phyloP scores from a whole-genome alignment of 2,888 invertebrate genomes.

The Netelia melanura region DNA sequence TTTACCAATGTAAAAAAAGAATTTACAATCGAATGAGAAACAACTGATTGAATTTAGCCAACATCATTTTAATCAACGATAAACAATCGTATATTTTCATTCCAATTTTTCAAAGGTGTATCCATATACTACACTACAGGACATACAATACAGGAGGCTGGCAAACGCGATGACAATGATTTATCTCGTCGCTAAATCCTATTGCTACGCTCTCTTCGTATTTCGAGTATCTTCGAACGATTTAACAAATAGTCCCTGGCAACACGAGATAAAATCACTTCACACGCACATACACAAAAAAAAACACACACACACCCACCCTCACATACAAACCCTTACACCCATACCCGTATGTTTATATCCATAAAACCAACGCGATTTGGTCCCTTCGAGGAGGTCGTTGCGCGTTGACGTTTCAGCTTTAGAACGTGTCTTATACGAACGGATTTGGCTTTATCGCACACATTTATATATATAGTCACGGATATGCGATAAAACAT shows the following conservation, averaged over 20 bases:
- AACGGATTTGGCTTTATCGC: constrained; percentile 58
- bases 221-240: constrained; percentile 49
- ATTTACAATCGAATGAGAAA: too few relatives aligned
- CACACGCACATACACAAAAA: constrained; percentile 6
- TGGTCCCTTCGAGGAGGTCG: constrained; percentile 27
- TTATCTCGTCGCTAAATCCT: constrained; percentile 30
- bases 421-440: constrained; percentile 66
- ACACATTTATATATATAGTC: constrained; percentile 45
- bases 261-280: constrained; percentile 40
- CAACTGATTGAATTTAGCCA: too few relatives aligned
- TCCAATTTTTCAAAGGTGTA: too few relatives aligned
- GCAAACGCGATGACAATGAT: constrained; percentile 15
- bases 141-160: background rate
- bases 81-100: background rate
- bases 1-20: too few relatives aligned
- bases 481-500: constrained; percentile 52
- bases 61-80: too few relatives aligned
- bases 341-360: constrained; percentile 9
- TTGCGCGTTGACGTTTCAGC: constrained; percentile 72
- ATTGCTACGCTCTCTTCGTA: background rate
- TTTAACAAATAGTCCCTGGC: constrained; percentile 62
- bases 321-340: background rate
- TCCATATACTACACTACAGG: too few relatives aligned
- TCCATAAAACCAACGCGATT: constrained; percentile 36
- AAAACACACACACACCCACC: constrained; percentile 3